Conservation (phyloP, 2,113 vertebrate genomes). For the Tamias sibiricus region DNA sequence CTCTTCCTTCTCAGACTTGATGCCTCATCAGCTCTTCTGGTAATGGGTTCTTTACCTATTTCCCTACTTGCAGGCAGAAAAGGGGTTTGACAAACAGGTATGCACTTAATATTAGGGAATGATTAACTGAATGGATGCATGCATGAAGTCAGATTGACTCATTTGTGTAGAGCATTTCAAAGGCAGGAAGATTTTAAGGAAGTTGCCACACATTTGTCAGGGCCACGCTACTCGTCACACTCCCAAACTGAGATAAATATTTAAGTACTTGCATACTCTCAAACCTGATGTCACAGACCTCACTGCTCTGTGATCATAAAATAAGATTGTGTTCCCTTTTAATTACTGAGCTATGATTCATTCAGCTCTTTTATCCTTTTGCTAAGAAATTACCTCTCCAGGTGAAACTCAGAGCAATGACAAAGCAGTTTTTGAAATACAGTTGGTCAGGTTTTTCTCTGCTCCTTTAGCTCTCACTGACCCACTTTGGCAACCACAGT, state of each 20-base stretch:
- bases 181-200: not conserved
- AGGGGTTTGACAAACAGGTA: not conserved
- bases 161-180: not conserved
- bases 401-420: not conserved
- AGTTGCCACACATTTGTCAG: not conserved
- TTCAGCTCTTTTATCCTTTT: not conserved
- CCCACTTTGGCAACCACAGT: not conserved
- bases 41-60: not conserved
- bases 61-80: not conserved
- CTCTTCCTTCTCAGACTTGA: not conserved
- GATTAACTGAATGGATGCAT: not conserved
- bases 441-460: not conserved
- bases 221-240: not conserved
- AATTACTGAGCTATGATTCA: not conserved
- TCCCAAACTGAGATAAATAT: not conserved
- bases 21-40: not conserved
- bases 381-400: not conserved
- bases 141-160: not conserved
- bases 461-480: not conserved
- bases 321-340: not conserved
- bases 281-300: not conserved
- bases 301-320: not conserved
- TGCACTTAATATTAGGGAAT: not conserved
- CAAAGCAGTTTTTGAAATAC: not conserved
- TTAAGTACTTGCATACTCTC: not conserved